Evolutionary conservation across 2,888 invertebrate genomes (phyloP), one percentile per base, ranked within the genome.

Genomic region (Sialis fuliginosa): DNA sequence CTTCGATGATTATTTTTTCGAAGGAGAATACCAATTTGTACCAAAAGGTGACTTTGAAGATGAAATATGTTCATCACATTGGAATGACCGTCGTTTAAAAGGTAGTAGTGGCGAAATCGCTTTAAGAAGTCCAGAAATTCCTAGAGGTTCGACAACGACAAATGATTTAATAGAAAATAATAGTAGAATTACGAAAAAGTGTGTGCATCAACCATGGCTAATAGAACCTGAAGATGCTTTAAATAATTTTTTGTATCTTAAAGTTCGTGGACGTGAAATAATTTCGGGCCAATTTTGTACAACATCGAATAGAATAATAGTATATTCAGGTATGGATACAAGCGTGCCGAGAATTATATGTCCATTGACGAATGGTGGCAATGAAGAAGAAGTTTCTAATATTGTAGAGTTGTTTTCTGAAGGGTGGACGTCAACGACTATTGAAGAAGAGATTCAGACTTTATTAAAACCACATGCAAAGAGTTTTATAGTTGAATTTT

Each of bases 1-100:
- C 66, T 82, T 84, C 58, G 73, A 79, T 48, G 79, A 82, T 59
- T 85, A 84, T 63, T 76, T 77, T 59, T 84, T 87, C 64, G 85
- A 86, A 57, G 81, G 79, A 0, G 77, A 75, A 59, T 81, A 77
- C 55, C 78, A 79, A 58, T 80, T 79, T 60, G 64, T 79, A 43
- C 69, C 76, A 0, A 68, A 68, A 41, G 69, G 66, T 2, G 72
- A 70, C 6, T 69, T 71, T 4, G 74, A 75, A 48, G 71, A 70
- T 52, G 63, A 64, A 50, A 63, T 63, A n/a, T 82, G 83, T 58
- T 70, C 77, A 1, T 72, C 76, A 34, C 74, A 74, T 13, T 77
- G 79, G 68, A 77, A 79, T 32, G 77, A 76, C 44, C 65, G 81
- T 44, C 67, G 75, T 51, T 61, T 84, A 2, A 70, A 75, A 49